Evolutionary conservation across 2,113 vertebrate species (phyloP).

Genomic region (Vidua macroura): DNA sequence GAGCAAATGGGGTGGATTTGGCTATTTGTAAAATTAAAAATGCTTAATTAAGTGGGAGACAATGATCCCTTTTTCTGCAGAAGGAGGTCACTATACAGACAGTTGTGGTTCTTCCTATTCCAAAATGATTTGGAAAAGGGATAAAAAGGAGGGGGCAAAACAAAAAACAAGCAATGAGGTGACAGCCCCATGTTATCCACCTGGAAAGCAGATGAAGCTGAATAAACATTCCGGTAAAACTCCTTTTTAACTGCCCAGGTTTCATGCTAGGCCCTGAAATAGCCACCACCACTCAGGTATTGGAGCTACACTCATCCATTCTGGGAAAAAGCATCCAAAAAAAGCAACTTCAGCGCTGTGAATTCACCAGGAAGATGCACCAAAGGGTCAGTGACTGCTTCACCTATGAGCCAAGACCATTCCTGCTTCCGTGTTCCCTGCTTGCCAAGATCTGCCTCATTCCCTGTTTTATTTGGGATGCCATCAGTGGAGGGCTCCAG

Average conservation of each 20-base stretch:
- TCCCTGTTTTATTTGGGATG: neutral
- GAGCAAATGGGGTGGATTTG: neutral
- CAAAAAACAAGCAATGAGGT: neutral
- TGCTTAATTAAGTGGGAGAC: neutral
- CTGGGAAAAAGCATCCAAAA: neutral
- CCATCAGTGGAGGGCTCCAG: neutral
- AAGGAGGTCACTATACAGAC: neutral
- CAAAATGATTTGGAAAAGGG: neutral
- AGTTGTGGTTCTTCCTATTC: neutral
- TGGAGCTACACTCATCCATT: neutral
- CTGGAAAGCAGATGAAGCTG: neutral
- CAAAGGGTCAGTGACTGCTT: neutral
- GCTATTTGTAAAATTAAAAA: neutral
- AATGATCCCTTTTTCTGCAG: neutral
- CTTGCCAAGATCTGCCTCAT: neutral
- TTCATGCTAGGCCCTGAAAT: neutral
- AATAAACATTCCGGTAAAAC: neutral
- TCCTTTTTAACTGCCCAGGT: neutral
- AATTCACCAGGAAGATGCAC: neutral
- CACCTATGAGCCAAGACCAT: fast-evolving
- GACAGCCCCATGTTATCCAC: neutral
- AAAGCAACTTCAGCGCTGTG: fast-evolving
- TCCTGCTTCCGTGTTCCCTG: fast-evolving
- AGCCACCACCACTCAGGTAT: fast-evolving
- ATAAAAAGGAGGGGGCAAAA: neutral